Evolutionary conservation across 1,140 invertebrate species (phyloP), one percentile per base, ranked within the genome.

Genomic region (Diploscapter pachys): DNA sequence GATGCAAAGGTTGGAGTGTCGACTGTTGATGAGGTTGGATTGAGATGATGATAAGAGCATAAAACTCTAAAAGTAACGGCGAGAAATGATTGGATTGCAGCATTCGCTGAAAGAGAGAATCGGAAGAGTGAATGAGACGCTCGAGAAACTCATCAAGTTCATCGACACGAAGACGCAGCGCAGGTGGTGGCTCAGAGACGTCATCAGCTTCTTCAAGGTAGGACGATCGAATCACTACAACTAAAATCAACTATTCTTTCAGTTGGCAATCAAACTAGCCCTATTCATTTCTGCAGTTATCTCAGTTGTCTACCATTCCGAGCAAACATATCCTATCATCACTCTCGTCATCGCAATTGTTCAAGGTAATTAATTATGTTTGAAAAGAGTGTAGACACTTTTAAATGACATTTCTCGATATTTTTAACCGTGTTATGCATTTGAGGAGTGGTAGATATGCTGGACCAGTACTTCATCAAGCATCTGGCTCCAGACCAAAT

Each of bases 131-230:
- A 62, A 53, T 49, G 71, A 72, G 5, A 77, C 65, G 65, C n/a
- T 77, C 11, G 76, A 77, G n/a, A 67, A 64, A 8, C 13, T 73
- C 11, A 55, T 77, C 9, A 69, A 68, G 61, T 73, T 69, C 57
- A 72, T 77, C 31, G 76, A 77, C 54, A 77, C 68, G 31, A 77
- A 77, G 52, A 77, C 76, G 8, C 71, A 77, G 53, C 63, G 76
- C 52, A 55, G 76, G 57, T 77, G 76, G 76, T 77, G 76, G 76
- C 71, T 77, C 8, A 13, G 66, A 52, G 76, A 77, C 65, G 71
- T 77, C n/a, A 73, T 77, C 13, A 77, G 73, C 72, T 77, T 77
- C 55, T 52, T 66, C n/a, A 69, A 76, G 50, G 75, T 73, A 2
- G 48, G 59, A 50, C 6, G 56, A 5, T 71, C 57, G 6, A 5